These are phyloP conservation scores for Tachyglossus aculeatus DNA, from an alignment of 2,797 vertebrate genomes.

Conservation along the genomic window DNA sequence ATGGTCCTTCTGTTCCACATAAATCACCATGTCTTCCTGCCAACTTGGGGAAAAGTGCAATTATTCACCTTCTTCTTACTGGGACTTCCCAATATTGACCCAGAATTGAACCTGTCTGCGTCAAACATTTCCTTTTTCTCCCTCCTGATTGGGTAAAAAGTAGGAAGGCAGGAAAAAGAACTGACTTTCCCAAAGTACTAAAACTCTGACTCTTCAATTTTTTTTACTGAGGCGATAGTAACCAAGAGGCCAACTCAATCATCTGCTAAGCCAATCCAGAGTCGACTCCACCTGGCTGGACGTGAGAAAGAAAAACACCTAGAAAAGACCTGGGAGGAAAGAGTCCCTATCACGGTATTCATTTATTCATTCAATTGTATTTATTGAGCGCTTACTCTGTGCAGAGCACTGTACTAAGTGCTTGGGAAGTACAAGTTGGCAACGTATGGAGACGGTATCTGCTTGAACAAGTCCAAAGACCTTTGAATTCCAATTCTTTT, in stretches of 20 bases:
- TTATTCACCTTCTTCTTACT: not conserved
- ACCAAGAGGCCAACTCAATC: conserved; percentile 9
- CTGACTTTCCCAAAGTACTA: conserved; percentile 6
- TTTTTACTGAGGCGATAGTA: conserved; percentile 15
- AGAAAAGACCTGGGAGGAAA: not conserved
- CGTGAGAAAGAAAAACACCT: conserved; percentile 32
- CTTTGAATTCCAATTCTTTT: too few species aligned
- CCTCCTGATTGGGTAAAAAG: conserved; percentile 26
- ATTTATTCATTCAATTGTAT: too few species aligned
- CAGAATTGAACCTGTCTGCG: not conserved
- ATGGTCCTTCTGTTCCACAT: too few species aligned
- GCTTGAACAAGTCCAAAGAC: too few species aligned
- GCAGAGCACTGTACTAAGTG: too few species aligned
- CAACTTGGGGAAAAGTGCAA: not conserved
- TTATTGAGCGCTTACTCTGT: too few species aligned
- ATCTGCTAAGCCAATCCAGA: not conserved
- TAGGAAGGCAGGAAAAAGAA: conserved; percentile 20
- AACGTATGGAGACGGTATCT: too few species aligned
- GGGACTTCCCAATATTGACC: not conserved
- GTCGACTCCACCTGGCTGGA: not conserved
- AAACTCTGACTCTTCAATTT: conserved; percentile 13
- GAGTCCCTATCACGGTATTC: not conserved
- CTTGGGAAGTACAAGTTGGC: too few species aligned
- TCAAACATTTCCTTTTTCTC: conserved; percentile 15
- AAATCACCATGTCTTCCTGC: conserved; percentile 1